These are phyloP conservation scores for Baronia brevicornis DNA, from an alignment of 2,888 invertebrate species.

Conservation along the genomic window DNA sequence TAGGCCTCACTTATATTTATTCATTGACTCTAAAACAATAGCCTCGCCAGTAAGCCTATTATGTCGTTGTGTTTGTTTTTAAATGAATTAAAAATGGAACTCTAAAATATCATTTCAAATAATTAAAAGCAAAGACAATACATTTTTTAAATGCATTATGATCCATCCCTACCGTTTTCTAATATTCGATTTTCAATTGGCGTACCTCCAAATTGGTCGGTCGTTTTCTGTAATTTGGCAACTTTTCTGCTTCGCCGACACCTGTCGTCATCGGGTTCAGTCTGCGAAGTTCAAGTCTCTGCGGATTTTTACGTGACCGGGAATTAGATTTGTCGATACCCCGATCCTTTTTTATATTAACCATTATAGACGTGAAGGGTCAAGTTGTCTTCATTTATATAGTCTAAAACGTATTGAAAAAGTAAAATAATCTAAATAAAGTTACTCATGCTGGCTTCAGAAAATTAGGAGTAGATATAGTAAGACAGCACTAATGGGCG, in stretches of 20 bases:
- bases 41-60: too few species aligned
- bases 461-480: too few species aligned
- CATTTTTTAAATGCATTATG: constrained; percentile 11
- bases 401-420: too few species aligned
- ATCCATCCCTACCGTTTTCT: constrained; percentile 22
- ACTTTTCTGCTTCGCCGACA: constrained; percentile 43
- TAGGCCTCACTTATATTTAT: too few species aligned
- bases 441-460: too few species aligned
- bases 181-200: constrained; percentile 39
- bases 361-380: constrained; percentile 4
- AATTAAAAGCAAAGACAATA: constrained; percentile 2
- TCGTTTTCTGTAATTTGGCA: constrained; percentile 60
- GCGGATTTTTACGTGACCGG: constrained; percentile 20
- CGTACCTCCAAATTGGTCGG: constrained; percentile 48
- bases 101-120: too few species aligned
- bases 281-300: constrained; percentile 35
- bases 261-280: constrained; percentile 50
- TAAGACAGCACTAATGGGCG: too few species aligned
- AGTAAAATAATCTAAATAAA: too few species aligned
- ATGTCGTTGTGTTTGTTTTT: too few species aligned
- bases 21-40: too few species aligned
- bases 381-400: too few species aligned
- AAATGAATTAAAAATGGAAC: too few species aligned
- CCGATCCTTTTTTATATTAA: constrained; percentile 11
- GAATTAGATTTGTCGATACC: constrained; percentile 15